Evolutionary conservation across 53 echinoderm and acorn worm genomes (phyloP), one percentile per base, ranked within the genome.

Genomic region (Holothuria leucospilota): DNA sequence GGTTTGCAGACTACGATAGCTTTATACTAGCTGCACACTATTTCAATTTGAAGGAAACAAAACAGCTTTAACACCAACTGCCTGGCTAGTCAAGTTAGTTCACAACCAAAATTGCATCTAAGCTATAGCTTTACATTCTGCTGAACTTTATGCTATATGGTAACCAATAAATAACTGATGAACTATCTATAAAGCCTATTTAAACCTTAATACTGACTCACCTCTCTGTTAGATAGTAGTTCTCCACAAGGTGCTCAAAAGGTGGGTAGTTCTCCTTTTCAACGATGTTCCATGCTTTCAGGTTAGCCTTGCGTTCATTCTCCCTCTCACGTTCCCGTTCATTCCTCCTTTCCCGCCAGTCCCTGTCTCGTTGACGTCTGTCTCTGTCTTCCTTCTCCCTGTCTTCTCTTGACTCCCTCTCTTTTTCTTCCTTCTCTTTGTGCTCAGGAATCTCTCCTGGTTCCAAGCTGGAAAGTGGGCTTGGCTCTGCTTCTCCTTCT

Each of bases 211-310:
- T n/a, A n/a, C 20, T 58, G 8, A 59, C 93, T 91, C 38, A 95
- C 98, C 98, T 97, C 81, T 97, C 98, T 46, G 98, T 91, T 15
- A 95, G 25, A 84, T 97, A 97, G 69, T 62, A 85, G 69, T 97
- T 97, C 78, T 95, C 98, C n/a, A 65, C 78, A 64, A 97, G 77
- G 51, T 90, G 81, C 14, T 89, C 93, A 82, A 91, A 97, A 12
- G 42, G 34, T 21, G 96, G 96, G 40, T 85, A 72, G 34, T 91
- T 82, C 38, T 87, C 89, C 72, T 88, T 89, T 2, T 86, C 90
- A 13, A 96, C 82, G 20, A 96, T 89, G 49, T 94, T 94, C 96
- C 94, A 94, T 24, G 87, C 89, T 82, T 77, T 72, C 62, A 82
- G 85, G 59, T 74, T 85, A 61, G 67, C 71, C 20, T 78, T 78